These are phyloP conservation scores for Myotis planiceps DNA, from an alignment of 2,797 vertebrate species.

Conservation along the genomic window DNA sequence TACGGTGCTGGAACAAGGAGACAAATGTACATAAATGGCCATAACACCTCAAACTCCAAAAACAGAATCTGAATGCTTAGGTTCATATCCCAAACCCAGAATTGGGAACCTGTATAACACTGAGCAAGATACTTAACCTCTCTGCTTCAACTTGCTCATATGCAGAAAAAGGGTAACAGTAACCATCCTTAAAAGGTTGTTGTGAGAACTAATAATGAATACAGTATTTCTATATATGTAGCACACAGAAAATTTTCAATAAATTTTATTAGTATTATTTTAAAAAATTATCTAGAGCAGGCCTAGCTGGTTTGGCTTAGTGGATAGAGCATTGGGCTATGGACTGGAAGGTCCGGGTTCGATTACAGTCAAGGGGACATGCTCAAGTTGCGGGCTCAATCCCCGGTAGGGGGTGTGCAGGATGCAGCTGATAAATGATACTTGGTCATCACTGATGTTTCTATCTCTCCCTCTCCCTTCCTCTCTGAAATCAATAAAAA, in stretches of 20 bases:
- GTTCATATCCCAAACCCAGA: background rate
- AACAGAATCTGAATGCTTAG: background rate
- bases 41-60: background rate
- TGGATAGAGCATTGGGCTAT: too few species aligned
- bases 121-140: background rate
- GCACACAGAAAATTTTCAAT: background rate
- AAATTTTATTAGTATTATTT: conserved; percentile 21
- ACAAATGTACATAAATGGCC: background rate
- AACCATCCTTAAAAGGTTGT: background rate
- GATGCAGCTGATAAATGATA: too few species aligned
- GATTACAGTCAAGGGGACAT: too few species aligned
- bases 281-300: background rate
- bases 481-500: too few species aligned
- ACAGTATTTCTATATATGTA: background rate
- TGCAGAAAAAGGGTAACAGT: background rate
- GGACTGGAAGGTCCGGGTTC: too few species aligned
- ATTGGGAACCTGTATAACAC: background rate
- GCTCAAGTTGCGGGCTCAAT: too few species aligned
- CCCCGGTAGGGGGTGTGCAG: too few species aligned
- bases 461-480: too few species aligned
- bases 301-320: too few species aligned
- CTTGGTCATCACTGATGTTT: too few species aligned
- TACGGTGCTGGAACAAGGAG: background rate
- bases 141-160: background rate
- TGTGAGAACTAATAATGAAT: background rate